Evolutionary conservation across 2,113 vertebrate genomes (phyloP), one percentile per base, ranked within the genome.

Genomic region (Paedocypris sp.): DNA sequence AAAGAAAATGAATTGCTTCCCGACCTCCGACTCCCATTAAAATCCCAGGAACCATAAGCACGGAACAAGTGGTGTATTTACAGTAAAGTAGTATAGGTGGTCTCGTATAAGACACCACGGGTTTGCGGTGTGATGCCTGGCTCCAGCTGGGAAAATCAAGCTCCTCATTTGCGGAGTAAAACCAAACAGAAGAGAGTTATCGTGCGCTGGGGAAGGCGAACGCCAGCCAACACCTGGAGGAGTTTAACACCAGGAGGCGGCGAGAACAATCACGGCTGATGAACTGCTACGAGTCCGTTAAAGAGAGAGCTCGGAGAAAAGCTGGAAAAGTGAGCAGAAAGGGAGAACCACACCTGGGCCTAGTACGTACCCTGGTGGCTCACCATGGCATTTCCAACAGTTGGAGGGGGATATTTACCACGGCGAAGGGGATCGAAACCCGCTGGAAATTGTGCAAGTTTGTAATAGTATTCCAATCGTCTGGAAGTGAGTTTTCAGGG

Each of bases 391-490:
- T n/a, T 36, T 3, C 22, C 15, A n/a, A n/a, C 31, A 23, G 6
- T 36, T 5, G 20, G 32, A 15, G 22, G 15, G 18, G 5, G 49
- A n/a, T 28, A 70, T 85, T 83, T 78, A 97, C 94, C 93, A 97
- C 91, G 49, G 46, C 94, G 98, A 77, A 99, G 80, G 3, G 95
- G 95, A 71, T 98, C 95, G 82, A 98, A 99, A 46, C 93, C 95
- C 1, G 94, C 95, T 0, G 93, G n/a, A n/a, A n/a, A n/a, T n/a
- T n/a, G n/a, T n/a, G n/a, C n/a, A n/a, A n/a, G n/a, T n/a, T n/a
- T n/a, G n/a, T n/a, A n/a, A n/a, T n/a, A n/a, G n/a, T n/a, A n/a
- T 99, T 48, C 95, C 95, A 0, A 93, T 98, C 72, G 94, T 75
- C 0, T 99, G 97, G 52, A 99, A 85, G 58, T 97, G 92, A 2